Base-by-base conservation (phyloP, 2,888 invertebrate genomes). In the Nowickia ferox region DNA sequence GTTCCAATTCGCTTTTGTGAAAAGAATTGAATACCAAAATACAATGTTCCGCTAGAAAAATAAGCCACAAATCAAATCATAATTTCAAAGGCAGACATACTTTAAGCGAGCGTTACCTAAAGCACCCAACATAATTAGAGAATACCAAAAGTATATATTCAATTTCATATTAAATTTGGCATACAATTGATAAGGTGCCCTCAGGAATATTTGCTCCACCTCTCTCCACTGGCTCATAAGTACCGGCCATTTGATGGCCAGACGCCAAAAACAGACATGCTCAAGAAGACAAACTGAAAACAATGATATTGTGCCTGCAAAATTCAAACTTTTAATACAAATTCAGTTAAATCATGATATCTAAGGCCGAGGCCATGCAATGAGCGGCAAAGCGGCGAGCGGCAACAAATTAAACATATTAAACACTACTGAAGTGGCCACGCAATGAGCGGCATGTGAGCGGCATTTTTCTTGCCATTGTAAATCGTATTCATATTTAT, bases 191-290 rank as follows among this genome's bases (percentile, higher is more conserved):
- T 93, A 93, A 1, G 92, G 92, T 4, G 89, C 82, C 30, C 88
- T 88, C 1, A 92, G 87, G 55, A 93, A 93, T n/a, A 92, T 88
- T 78, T 90, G 87, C 68, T 93, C 93, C 11, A 89, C 90, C 15
- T 89, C 88, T 13, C 89, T 86, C 92, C 93, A 93, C 11, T 87
- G 84, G 2, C 84, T 71, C 87, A 92, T 92, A 8, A 93, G 89
- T 15, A 80, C 82, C 38, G 90, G 91, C 93, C 93, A 93, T 40
- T 90, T 90, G n/a, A 84, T 87, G 11, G 92, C 92, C 87, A 93
- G 83, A 72, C 90, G 88, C 92, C 92, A 92, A 61, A 92, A 89
- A 87, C 87, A 90, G 9, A 92, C 55, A 40, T 90, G 93, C 77
- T 90, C 92, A 88, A 90, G 59, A 74, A 92, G 71, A 42, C 92